Evolutionary conservation across 2,888 invertebrate genomes (phyloP), one percentile per base, ranked within the genome.

Genomic region (Leucophenga maculata): DNA sequence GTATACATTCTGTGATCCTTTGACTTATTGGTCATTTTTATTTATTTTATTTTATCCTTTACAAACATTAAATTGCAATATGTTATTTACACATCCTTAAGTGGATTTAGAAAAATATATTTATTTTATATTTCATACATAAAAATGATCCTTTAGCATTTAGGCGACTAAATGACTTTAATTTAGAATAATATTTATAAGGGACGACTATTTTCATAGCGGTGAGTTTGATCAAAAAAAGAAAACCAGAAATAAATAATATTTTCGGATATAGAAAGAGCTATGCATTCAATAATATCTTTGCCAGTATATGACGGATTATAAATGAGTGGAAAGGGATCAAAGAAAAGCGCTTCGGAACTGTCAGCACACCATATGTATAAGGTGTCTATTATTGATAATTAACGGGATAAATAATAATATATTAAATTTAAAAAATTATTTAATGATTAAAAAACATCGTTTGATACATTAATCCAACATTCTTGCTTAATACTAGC

Each of bases 31-130:
- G 39, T 39, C 11, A 31, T 22, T 31, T 6, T 26, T 26, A 52
- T 52, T 52, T 26, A n/a, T n/a, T 65, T 26, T 46, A 65, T 16
- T 48, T 31, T 52, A 20, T 46, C 64, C 48, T 65, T n/a, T 50
- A 3, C n/a, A 39, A 65, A 65, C 54, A 64, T 11, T 11, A 1
- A 8, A 11, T 11, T 11, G 39, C 39, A 39, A 39, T 39, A 11
- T 11, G 39, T 6, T 39, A 4, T 26, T 4, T 26, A 26, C 4
- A 26, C 2, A 26, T 4, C 26, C 26, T 26, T 3, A 6, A 55
- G 22, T 3, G 8, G 2, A 31, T 31, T 32, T 32, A 32, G 59
- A 59, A 22, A 31, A 13, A 65, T n/a, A 65, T 65, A 50, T 65
- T 65, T 65, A 65, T 26, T 62, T 26, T 16, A 22, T 31, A 26